These are phyloP conservation scores for Hemitrygon akajei DNA, from an alignment of 2,797 vertebrate species.

Conservation along the genomic window DNA sequence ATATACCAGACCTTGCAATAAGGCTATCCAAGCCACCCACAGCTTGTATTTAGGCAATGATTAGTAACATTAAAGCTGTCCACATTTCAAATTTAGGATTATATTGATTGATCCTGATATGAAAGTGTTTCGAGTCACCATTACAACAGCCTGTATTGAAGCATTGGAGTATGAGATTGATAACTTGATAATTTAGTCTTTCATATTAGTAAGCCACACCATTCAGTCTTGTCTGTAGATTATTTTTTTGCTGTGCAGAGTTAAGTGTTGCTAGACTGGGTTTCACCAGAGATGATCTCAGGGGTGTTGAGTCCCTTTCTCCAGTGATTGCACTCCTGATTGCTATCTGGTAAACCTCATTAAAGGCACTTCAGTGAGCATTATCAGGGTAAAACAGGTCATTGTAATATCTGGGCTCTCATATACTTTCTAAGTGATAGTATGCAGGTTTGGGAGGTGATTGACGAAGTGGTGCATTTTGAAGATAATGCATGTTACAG, in stretches of 20 bases:
- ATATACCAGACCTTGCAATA: neutral
- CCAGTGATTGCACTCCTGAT: neutral
- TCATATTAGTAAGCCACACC: neutral
- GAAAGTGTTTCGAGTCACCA: neutral
- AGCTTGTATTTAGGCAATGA: neutral
- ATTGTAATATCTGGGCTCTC: neutral
- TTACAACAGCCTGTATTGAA: slow-evolving; percentile 6
- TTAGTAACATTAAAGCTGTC: neutral
- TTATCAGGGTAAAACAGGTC: neutral
- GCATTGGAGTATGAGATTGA: neutral
- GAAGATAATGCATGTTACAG: no score
- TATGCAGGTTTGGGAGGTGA: no score
- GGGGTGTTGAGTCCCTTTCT: neutral
- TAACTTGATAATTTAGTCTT: neutral
- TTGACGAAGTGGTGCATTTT: no score
- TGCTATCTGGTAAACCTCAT: neutral
- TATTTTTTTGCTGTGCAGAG: neutral
- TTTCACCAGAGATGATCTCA: neutral
- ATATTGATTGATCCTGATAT: slow-evolving; percentile 19
- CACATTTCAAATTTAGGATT: neutral
- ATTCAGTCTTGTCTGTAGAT: neutral
- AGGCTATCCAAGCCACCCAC: neutral
- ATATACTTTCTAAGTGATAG: no score
- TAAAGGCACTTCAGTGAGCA: neutral
- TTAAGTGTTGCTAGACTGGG: neutral